Evolutionary conservation across 1,140 invertebrate species (phyloP), one percentile per base, ranked within the genome.

Genomic region (Diabrotica undecimpunctata): DNA sequence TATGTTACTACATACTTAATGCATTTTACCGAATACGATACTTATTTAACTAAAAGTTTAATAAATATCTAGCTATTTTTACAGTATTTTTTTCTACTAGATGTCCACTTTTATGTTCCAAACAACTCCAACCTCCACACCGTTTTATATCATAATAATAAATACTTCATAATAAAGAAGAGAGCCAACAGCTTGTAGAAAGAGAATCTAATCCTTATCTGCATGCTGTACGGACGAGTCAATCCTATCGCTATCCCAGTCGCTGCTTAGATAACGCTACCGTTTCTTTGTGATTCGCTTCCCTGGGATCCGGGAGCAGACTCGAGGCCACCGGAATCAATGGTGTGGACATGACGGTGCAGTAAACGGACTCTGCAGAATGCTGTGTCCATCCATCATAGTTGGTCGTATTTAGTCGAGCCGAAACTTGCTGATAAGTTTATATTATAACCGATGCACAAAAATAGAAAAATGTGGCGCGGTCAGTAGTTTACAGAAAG

Each of bases 321-420:
- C 35, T 36, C 54, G 13, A 25, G 56, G 54, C 41, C 50, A 13
- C 46, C 55, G 52, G 52, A 64, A 55, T 67, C 66, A 67, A 67
- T 67, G 66, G 66, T 60, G 62, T 67, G 66, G 66, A 67, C 66
- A 67, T 67, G 66, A 67, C 66, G 66, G 52, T 64, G 62, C 66
- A 67, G 53, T 60, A 66, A 62, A 53, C 65, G 60, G 61, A 62
- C 60, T 57, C 55, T 56, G 41, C 55, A 61, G 36, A 39, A 37
- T 25, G 59, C 36, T 39, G 41, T 67, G 66, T 67, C 66, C 66
- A 67, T 67, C 62, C 62, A 67, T 67, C 66, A 67, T 67, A 38
- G 57, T 50, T 54, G 38, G 55, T 57, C 52, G 66, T 55, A 67
- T 64, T 67, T 67, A 67, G 58, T 67, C 61, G 62, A 67, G 58